Conservation (phyloP, 2,797 vertebrate genomes). For the Pangasius djambal region DNA sequence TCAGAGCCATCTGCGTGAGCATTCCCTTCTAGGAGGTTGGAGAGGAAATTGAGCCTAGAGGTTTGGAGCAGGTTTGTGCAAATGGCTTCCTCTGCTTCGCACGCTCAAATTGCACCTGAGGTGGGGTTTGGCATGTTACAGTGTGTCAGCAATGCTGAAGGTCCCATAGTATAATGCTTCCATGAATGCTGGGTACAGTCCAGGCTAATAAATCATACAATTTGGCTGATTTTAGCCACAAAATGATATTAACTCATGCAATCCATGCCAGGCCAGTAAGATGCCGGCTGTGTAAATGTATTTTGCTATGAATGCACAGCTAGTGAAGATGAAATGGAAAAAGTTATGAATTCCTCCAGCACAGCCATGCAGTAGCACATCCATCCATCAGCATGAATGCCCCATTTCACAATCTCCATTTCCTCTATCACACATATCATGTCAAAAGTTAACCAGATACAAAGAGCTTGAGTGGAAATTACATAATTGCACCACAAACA, state of each 20-base stretch:
- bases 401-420: neutral
- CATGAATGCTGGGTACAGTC: constrained; percentile 3
- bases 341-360: constrained; percentile 14
- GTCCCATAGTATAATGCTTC: neutral
- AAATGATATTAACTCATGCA: neutral
- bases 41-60: constrained; percentile 45
- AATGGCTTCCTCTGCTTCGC: constrained; percentile 26
- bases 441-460: neutral
- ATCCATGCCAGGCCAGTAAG: neutral
- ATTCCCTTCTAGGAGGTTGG: constrained; percentile 36
- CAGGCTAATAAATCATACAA: constrained; percentile 17
- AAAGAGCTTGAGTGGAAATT: neutral
- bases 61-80: constrained; percentile 35
- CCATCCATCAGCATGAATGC: neutral
- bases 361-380: neutral
- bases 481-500: neutral
- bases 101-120: constrained; percentile 35
- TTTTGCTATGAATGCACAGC: neutral
- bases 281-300: constrained; percentile 2
- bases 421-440: neutral
- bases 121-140: constrained; percentile 11
- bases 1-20: constrained; percentile 51
- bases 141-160: constrained; percentile 10
- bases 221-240: neutral
- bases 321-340: neutral